phyloP scores from a whole-genome alignment of 2,797 vertebrate species.

The Lates japonicus region DNA sequence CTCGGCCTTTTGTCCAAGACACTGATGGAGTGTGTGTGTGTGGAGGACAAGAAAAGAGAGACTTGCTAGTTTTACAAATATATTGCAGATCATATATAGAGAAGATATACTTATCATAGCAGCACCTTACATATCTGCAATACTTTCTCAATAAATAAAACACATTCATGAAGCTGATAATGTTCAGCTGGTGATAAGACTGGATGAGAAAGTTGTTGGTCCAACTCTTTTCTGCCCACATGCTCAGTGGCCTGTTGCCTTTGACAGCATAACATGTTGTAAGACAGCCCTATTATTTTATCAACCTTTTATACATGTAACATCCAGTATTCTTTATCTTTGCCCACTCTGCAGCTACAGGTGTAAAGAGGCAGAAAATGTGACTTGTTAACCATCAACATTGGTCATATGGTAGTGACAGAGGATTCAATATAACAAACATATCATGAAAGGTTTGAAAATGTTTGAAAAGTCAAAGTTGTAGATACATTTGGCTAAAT shows the following conservation, averaged over 20 bases:
- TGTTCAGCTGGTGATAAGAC: neutral
- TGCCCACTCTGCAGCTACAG: neutral
- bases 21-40: slow-evolving; percentile 47
- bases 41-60: slow-evolving; percentile 45
- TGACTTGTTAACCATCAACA: slow-evolving; percentile 1
- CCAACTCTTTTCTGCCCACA: neutral
- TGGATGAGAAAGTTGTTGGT: neutral
- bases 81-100: neutral
- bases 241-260: no score
- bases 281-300: neutral
- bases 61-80: slow-evolving; percentile 28
- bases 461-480: neutral
- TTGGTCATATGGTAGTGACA: neutral
- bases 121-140: neutral
- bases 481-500: neutral
- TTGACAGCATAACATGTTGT: no score
- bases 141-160: neutral
- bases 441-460: slow-evolving; percentile 2
- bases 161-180: neutral
- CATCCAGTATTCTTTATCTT: neutral
- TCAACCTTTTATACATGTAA: neutral
- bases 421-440: slow-evolving; percentile 1
- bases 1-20: slow-evolving; percentile 82
- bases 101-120: neutral
- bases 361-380: neutral